Conservation (phyloP, 2,888 invertebrate genomes). For the Achlya flavicornis region DNA sequence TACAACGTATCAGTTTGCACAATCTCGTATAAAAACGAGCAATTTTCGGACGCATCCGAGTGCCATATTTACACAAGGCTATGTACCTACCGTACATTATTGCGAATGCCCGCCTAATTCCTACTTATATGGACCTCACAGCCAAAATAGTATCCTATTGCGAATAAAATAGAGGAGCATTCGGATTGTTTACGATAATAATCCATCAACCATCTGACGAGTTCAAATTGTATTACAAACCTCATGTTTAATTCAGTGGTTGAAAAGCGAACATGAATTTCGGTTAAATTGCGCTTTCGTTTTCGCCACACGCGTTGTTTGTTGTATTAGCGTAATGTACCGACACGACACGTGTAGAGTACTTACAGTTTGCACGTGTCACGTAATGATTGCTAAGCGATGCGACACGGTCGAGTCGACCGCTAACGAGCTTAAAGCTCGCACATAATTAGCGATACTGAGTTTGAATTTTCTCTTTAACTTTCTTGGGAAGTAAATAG, state of each 20-base stretch:
- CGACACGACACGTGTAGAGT: constrained; percentile 10
- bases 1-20: not conserved
- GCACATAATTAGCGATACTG: constrained; percentile 2
- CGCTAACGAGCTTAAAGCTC: constrained; percentile 4
- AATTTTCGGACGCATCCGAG: constrained; percentile 34
- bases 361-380: not conserved
- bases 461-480: not conserved
- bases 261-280: constrained; percentile 26
- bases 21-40: not conserved
- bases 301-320: constrained; percentile 47
- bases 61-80: constrained; percentile 37
- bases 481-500: not conserved
- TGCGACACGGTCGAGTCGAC: not conserved
- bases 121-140: constrained; percentile 15
- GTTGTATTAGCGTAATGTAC: constrained; percentile 4
- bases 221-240: constrained; percentile 13
- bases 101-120: constrained; percentile 22
- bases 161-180: not conserved
- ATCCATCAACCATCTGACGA: constrained; percentile 15
- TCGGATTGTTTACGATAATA: constrained; percentile 3
- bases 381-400: not conserved
- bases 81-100: constrained; percentile 20
- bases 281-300: constrained; percentile 40
- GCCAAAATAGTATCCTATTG: not conserved
- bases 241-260: constrained; percentile 15